Evolutionary conservation across 1,140 invertebrate genomes (phyloP), one percentile per base, ranked within the genome.

Genomic region (Musca domestica): DNA sequence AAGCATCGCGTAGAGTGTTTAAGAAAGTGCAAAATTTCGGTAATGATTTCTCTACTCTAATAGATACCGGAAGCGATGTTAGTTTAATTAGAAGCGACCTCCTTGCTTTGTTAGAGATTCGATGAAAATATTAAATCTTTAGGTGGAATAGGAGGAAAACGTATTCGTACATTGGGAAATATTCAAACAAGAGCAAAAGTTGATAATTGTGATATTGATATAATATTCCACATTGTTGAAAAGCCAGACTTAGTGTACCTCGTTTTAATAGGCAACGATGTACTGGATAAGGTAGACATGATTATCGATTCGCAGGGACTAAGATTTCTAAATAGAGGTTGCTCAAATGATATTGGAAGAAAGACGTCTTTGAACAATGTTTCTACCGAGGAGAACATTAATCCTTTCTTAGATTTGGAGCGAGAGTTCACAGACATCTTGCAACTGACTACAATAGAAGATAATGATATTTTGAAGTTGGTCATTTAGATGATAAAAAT

Each of bases 191-290:
- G 23, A 27, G 23, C 23, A 12, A 27, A 27, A 4, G 27, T 56
- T n/a, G 52, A 56, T 27, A 25, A 23, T 5, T n/a, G 15, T 27
- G 52, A 56, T 15, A 14, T 56, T 12, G 52, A 56, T 19, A 56
- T 56, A 5, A n/a, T 27, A 56, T 56, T 56, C 25, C 52, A 56
- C 52, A 27, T 56, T 27, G 23, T 56, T 56, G 15, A 25, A 56
- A 25, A 56, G n/a, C 5, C 22, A 7, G 22, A 25, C 17, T 27
- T 56, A 56, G 17, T 27, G n/a, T 54, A 54, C 23, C 23, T 23
- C 12, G 52, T n/a, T 5, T 15, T 56, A 15, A 56, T 25, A 12
- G 22, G 52, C 22, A 56, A 27, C 14, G 52, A 15, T 3, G 27
- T 56, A 27, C 22, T 56, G 14, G 22, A 56, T 4, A 27, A 25